phyloP scores from a whole-genome alignment of 2,797 vertebrate species.

The Epinephelus awoara region DNA sequence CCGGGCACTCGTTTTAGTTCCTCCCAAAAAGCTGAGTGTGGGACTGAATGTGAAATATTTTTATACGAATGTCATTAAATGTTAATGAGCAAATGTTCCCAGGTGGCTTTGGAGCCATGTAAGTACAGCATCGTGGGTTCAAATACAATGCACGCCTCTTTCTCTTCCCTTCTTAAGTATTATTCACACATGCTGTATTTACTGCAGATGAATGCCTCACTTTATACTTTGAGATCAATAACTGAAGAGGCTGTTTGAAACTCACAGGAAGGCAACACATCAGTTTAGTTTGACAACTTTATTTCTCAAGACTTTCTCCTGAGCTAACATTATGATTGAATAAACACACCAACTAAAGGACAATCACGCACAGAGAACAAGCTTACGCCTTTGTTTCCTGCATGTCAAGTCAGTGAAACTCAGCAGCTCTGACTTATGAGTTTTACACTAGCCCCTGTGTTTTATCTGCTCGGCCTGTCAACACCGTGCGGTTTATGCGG shows the following conservation, averaged over 20 bases:
- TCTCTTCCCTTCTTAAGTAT: not conserved
- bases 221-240: conserved; percentile 8
- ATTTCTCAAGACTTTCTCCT: not conserved
- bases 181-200: not conserved
- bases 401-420: conserved; percentile 18
- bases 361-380: conserved; percentile 1
- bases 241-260: conserved; percentile 3
- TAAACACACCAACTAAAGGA: not conserved
- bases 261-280: not conserved
- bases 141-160: not conserved
- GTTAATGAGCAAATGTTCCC: conserved; percentile 49
- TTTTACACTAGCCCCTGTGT: conserved; percentile 23
- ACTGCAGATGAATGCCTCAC: not conserved
- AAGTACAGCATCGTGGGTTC: conserved; percentile 14
- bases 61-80: conserved; percentile 51
- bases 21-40: conserved; percentile 36
- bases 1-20: conserved; percentile 35
- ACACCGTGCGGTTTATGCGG: conserved; percentile 4
- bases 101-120: conserved; percentile 8
- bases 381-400: conserved; percentile 2
- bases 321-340: conserved; percentile 1
- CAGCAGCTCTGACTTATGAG: conserved; percentile 22
- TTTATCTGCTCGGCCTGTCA: conserved; percentile 58
- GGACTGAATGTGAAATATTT: conserved; percentile 46
- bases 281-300: not conserved